Base-by-base conservation (phyloP, 2,113 vertebrate genomes). In the Platysternon megacephalum region DNA sequence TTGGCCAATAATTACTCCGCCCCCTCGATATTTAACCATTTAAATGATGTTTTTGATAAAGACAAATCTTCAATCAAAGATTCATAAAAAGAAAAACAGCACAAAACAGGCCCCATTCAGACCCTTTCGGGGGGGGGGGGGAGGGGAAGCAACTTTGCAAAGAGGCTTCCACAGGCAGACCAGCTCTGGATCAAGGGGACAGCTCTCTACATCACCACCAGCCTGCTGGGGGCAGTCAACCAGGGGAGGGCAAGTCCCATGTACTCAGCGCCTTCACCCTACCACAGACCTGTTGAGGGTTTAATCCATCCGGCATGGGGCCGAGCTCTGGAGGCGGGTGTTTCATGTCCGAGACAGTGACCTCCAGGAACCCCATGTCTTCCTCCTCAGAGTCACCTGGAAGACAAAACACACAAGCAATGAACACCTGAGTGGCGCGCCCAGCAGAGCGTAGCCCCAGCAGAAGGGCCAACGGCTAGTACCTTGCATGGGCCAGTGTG, bases 231-330 rank as follows among this genome's bases (percentile, higher is more conserved):
- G 14, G 21, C 39, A 4, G 7, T 24, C 42, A 39, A 29, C 56
- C 42, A 8, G 9, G 6, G 49, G 10, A 35, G 16, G 78, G 21
- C 51, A 48, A 44, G 9, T 7, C 55, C 58, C 52, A 35, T 4
- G 9, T 5, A 4, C 5, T 24, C 17, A 5, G 11, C 2, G 11
- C 4, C 11, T 9, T 51, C 3, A 13, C 4, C 44, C 68, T n/a
- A 8, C 2, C 42, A 58, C 97, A 35, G 2, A 99, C 99, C 99
- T 99, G 99, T 95, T 99, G 99, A 5, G 98, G 99, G 97, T 97
- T 99, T 88, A 99, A 98, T 72, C 99, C 99, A 5, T 99, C 98
- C 0, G 99, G 99, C 99, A 99, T 99, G 55, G 99, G 99, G 79
- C 99, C 98, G 88, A 99, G 98, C 93, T 99, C 98, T 0, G 99